Percentiles rank a stretch among this genome's conserved stretches.
Conservation (phyloP, 2,888 invertebrate species). For the Andrena marginata region DNA sequence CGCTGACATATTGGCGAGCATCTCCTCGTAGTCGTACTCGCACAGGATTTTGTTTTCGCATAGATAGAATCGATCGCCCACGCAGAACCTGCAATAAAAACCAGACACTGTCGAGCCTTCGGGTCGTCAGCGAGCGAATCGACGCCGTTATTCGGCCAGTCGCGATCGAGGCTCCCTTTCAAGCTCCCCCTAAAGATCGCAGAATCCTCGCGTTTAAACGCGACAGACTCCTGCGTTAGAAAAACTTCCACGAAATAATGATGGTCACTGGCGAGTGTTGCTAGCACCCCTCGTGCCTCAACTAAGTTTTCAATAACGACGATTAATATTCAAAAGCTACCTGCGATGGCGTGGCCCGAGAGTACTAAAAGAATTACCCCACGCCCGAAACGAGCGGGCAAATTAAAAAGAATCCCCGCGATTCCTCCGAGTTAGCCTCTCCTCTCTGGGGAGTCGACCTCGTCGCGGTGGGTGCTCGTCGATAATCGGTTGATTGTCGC, state of each 20-base stretch:
- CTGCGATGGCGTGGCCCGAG: background rate
- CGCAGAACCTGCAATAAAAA: constrained; percentile 93
- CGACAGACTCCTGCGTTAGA: no score
- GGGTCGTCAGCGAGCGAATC: background rate
- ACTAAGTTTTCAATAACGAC: background rate
- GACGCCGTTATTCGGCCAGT: background rate
- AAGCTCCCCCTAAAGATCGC: no score
- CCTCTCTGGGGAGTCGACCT: background rate
- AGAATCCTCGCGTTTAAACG: no score
- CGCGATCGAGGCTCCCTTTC: no score
- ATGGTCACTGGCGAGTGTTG: background rate
- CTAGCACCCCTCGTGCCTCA: no score
- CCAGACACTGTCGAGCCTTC: constrained; percentile 25
- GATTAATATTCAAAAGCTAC: background rate
- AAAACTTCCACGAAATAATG: background rate
- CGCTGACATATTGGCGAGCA: constrained; percentile 97
- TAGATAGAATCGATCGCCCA: constrained; percentile 98
- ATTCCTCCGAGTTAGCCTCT: background rate
- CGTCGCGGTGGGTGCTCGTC: constrained; percentile 13
- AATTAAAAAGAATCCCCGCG: background rate
- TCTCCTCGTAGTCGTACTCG: constrained; percentile 98
- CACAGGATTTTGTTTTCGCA: constrained; percentile 99
- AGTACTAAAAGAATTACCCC: background rate
- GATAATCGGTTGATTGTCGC: constrained; percentile 65
- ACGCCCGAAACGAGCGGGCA: background rate